Evolutionary conservation across 1,140 invertebrate genomes (phyloP).

Genomic region (Oryzaephilus surinamensis): DNA sequence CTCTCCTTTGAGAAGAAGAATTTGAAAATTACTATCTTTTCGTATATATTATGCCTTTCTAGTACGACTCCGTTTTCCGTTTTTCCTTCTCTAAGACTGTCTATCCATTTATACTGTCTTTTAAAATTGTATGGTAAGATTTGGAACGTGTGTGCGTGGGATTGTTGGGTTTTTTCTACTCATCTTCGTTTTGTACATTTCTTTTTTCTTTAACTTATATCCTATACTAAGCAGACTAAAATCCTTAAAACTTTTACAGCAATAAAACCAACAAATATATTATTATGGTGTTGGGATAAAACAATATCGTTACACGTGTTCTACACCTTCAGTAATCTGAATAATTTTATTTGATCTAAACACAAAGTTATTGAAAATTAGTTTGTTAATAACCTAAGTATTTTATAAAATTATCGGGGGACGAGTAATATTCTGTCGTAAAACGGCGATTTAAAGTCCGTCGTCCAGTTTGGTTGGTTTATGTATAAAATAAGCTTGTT

Average conservation of each 20-base stretch:
- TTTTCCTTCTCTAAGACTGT: not conserved
- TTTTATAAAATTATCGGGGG: not conserved
- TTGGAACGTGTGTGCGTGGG: too few relatives aligned
- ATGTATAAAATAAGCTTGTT: slow-evolving; percentile 11
- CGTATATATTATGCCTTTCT: slow-evolving; percentile 4
- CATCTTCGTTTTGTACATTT: not conserved
- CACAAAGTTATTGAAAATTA: not conserved
- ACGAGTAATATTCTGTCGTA: too few relatives aligned
- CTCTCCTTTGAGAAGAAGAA: slow-evolving; percentile 9
- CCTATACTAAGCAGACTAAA: too few relatives aligned
- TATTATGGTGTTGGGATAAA: too few relatives aligned
- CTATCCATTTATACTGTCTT: too few relatives aligned
- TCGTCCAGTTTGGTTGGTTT: too few relatives aligned
- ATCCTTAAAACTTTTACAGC: too few relatives aligned
- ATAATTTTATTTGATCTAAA: not conserved
- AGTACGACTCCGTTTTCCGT: not conserved
- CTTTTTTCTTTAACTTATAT: not conserved
- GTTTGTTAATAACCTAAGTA: not conserved
- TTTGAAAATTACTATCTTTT: slow-evolving; percentile 11
- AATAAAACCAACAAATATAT: too few relatives aligned
- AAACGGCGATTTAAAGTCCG: too few relatives aligned
- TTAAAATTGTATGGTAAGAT: too few relatives aligned
- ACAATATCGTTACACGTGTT: too few relatives aligned
- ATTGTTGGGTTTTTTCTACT: not conserved
- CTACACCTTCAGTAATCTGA: not conserved